Base-by-base conservation (phyloP, 2,797 vertebrate genomes). In the Falco columbarius region DNA sequence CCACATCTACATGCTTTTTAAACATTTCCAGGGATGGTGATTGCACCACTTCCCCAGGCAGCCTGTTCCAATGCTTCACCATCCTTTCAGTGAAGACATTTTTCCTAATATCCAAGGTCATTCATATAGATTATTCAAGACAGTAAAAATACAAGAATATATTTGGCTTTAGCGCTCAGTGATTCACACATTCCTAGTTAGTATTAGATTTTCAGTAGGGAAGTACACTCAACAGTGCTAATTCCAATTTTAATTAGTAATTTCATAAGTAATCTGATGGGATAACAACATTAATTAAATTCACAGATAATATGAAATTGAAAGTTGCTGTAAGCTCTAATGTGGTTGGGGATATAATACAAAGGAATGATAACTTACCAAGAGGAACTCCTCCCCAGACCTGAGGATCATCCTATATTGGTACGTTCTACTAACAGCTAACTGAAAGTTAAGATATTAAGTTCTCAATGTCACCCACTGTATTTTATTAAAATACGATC, bases 251-350 rank as follows among this genome's bases (percentile, higher is more conserved):
- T 90, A 88, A 90, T 93, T 86, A 86, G 52, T 10, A 74, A 77
- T 63, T 46, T 90, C 23, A 63, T 52, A 86, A 74, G n/a, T 56
- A 83, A 88, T 54, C 26, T 27, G 93, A 91, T 22, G 26, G 68
- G 52, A 61, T 65, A 85, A 75, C 4, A 90, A n/a, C 14, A 90
- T 71, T 88, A 93, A 95, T 93, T 90, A 93, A 89, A 82, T 80
- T 74, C 56, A 89, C 23, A 83, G 76, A 61, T 68, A 84, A 84
- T 65, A 40, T 8, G 51, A 74, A 77, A 88, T 19, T 71, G 65
- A 76, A 80, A 83, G 34, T 63, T 90, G 72, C 72, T 85, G 22
- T 63, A 94, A 87, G 26, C 19, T 36, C 36, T 88, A 52, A 65
- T 46, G 56, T 47, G 47, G 77, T 8, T 46, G 8, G 21, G 15